These are phyloP conservation scores for Ardeotis arabs DNA, from an alignment of 2,113 vertebrate species.

Conservation along the genomic window DNA sequence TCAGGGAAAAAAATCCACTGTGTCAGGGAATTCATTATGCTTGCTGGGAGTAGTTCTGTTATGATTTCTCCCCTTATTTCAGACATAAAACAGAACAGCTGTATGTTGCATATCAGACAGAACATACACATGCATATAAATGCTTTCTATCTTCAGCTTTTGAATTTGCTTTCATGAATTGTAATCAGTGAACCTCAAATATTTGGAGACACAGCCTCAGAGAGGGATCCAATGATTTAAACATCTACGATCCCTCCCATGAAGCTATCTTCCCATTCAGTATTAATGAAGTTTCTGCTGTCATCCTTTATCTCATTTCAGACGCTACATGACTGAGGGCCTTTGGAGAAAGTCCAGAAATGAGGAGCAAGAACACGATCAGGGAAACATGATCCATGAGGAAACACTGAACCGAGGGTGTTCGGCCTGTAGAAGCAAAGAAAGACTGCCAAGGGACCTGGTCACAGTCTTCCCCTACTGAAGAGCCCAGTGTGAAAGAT, in stretches of 20 bases:
- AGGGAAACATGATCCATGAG: background rate
- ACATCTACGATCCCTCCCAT: background rate
- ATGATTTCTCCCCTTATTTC: slow-evolving; percentile 35
- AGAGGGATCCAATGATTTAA: background rate
- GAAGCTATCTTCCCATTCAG: background rate
- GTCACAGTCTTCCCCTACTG: background rate
- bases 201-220: background rate
- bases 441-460: background rate
- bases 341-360: background rate
- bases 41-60: slow-evolving; percentile 25
- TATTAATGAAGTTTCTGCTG: background rate
- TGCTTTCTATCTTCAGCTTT: slow-evolving; percentile 14
- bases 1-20: background rate
- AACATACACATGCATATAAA: slow-evolving; percentile 40
- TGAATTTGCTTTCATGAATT: slow-evolving; percentile 38
- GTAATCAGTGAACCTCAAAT: background rate
- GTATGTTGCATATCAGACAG: background rate
- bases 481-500: background rate
- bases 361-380: background rate
- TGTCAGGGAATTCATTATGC: slow-evolving; percentile 35
- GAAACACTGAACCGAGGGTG: background rate
- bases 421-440: background rate
- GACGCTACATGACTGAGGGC: background rate
- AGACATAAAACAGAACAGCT: slow-evolving; percentile 59
- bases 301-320: background rate